These are phyloP conservation scores for Drosophila willistoni DNA, from an alignment of 1,140 invertebrate species.

Conservation along the genomic window DNA sequence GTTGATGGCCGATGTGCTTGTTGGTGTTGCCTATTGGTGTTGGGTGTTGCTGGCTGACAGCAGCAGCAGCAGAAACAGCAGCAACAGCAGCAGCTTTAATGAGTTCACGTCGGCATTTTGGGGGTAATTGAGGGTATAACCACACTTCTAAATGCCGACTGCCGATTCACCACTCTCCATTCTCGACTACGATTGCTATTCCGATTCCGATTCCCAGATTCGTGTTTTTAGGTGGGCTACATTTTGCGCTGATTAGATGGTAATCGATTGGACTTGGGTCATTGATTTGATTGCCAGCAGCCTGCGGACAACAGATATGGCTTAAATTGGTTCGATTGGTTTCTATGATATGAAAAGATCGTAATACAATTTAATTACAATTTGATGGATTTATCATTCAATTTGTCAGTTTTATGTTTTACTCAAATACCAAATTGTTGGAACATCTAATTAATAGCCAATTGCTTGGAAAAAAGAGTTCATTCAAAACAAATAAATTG, in stretches of 20 bases:
- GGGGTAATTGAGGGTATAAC: constrained; percentile 8
- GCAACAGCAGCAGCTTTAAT: background rate
- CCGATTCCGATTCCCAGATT: background rate
- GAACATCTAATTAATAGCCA: too few relatives aligned
- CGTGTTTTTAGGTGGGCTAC: background rate
- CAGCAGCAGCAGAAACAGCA: background rate
- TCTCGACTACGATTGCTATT: background rate
- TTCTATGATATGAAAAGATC: too few relatives aligned
- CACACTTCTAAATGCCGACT: background rate
- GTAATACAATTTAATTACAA: too few relatives aligned
- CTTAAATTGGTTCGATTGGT: too few relatives aligned
- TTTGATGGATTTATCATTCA: too few relatives aligned
- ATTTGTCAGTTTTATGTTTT: too few relatives aligned
- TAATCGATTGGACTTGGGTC: constrained; percentile 13
- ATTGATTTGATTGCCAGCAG: background rate
- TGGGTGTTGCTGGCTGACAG: background rate
- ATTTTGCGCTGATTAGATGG: constrained; percentile 1
- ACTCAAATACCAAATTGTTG: too few relatives aligned
- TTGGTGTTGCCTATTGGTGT: background rate
- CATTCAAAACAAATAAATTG: too few relatives aligned
- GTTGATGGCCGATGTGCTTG: background rate
- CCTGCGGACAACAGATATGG: background rate
- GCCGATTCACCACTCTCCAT: background rate
- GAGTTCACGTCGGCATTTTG: constrained; percentile 2
- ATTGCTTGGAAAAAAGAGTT: too few relatives aligned